Evolutionary conservation across 2,888 invertebrate genomes (phyloP), one percentile per base, ranked within the genome.

Genomic region (Doris montereyensis): DNA sequence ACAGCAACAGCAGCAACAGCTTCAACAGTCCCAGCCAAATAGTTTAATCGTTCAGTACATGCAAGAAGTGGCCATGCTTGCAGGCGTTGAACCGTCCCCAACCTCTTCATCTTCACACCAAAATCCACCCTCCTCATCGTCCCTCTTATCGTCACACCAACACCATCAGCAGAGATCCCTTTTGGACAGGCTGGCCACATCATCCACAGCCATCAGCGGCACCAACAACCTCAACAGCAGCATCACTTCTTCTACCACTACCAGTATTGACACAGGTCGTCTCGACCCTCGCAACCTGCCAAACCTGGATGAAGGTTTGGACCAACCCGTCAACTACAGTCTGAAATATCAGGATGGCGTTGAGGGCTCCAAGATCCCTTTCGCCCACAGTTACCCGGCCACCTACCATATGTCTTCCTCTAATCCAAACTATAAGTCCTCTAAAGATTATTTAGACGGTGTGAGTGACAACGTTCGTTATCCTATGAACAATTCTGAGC

Each of bases 31-130:
- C 60, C 76, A 79, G 21, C 84, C 86, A 5, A 88, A 87, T 81
- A 88, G 88, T 80, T 83, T 88, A 34, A 88, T 89, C 70, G 80
- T 88, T 72, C 88, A 89, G 78, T 87, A 88, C 78, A 89, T 89
- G 88, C 88, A 89, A 79, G 90, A 90, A 81, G 89, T 89, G 60
- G 89, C 88, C 30, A 83, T 87, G 82, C 85, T 87, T 83, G 88
- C 88, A 76, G 90, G 88, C 34, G 82, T 89, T 13, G 87, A 88
- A n/a, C 67, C 79, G 17, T 32, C 67, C 5, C 35, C 34, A 17
- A 35, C n/a, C 13, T 24, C 68, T n/a, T 60, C 75, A 10, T 57
- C 68, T 17, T 58, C 74, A 0, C 78, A 77, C 41, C 77, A 77
- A 17, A 80, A 80, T 71, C 82, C 83, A 52, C 65, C 81, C 17